Evolutionary conservation across 2,888 invertebrate genomes (phyloP).

Genomic region (Acrocyrtus sp.): DNA sequence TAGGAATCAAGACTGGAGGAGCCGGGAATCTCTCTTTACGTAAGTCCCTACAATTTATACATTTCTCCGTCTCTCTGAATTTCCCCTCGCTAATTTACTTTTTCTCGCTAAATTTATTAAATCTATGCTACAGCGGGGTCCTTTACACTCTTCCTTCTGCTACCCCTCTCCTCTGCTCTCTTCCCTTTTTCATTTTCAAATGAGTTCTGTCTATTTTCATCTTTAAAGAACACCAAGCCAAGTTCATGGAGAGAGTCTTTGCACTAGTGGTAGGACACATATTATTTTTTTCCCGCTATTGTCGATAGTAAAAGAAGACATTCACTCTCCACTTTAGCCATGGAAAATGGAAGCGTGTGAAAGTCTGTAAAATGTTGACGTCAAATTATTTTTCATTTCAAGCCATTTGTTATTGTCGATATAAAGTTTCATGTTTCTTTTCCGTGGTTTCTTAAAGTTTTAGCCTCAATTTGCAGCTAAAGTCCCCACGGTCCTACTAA

Average conservation of each 20-base stretch:
- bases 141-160: too few species aligned
- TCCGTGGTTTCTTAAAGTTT: slow-evolving; percentile 47
- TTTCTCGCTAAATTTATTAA: too few species aligned
- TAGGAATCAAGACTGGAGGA: slow-evolving; percentile 81
- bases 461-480: slow-evolving; percentile 38
- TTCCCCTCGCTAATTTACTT: too few species aligned
- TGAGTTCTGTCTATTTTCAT: not conserved
- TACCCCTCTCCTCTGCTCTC: not conserved
- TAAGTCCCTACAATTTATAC: slow-evolving; percentile 66
- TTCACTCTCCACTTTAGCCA: too few species aligned
- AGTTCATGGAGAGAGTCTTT: slow-evolving; percentile 14
- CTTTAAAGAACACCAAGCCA: not conserved
- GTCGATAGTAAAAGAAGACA: not conserved
- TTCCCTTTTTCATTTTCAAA: not conserved
- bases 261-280: slow-evolving; percentile 1
- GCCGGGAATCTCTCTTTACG: slow-evolving; percentile 81
- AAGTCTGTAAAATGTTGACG: slow-evolving; percentile 53
- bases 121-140: too few species aligned
- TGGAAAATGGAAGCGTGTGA: slow-evolving; percentile 19
- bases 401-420: slow-evolving; percentile 56
- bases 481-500: slow-evolving; percentile 14
- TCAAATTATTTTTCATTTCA: slow-evolving; percentile 56
- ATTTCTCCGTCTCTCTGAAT: too few species aligned
- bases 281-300: slow-evolving; percentile 12
- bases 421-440: slow-evolving; percentile 55